Conservation (phyloP, 2,113 vertebrate genomes). For the Balaenoptera acutorostrata region DNA sequence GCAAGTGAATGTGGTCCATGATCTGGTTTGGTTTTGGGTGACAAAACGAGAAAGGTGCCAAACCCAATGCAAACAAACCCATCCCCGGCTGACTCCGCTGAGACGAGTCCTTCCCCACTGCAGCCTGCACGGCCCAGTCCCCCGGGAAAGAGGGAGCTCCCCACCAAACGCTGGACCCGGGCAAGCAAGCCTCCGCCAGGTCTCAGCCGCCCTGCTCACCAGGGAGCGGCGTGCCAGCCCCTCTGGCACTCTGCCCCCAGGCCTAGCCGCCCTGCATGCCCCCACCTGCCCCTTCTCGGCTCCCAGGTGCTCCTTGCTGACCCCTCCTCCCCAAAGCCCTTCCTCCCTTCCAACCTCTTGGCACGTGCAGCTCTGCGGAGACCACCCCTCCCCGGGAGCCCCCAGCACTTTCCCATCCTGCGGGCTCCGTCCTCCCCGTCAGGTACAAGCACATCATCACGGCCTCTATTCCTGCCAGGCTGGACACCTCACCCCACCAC, state of each 20-base stretch:
- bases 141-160: background rate
- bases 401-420: rapidly evolving
- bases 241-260: background rate
- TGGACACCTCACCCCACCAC: rapidly evolving
- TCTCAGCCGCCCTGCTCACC: background rate
- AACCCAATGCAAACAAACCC: rapidly evolving
- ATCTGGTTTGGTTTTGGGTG: background rate
- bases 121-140: rapidly evolving
- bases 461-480: background rate
- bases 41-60: background rate
- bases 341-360: too few species aligned
- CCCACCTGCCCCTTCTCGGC: too few species aligned
- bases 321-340: background rate
- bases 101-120: rapidly evolving
- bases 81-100: rapidly evolving
- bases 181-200: background rate
- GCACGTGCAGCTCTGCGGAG: background rate
- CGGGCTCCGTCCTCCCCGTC: background rate
- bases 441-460: rapidly evolving
- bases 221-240: background rate
- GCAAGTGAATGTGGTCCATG: rapidly evolving
- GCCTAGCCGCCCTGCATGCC: background rate
- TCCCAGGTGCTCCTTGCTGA: background rate
- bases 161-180: rapidly evolving
- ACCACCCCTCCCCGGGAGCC: background rate